A percentile compares a stretch with the other conserved stretches of the same genome.
Conservation (phyloP, 2,797 vertebrate genomes). For the Melanotaenia pygmaea region DNA sequence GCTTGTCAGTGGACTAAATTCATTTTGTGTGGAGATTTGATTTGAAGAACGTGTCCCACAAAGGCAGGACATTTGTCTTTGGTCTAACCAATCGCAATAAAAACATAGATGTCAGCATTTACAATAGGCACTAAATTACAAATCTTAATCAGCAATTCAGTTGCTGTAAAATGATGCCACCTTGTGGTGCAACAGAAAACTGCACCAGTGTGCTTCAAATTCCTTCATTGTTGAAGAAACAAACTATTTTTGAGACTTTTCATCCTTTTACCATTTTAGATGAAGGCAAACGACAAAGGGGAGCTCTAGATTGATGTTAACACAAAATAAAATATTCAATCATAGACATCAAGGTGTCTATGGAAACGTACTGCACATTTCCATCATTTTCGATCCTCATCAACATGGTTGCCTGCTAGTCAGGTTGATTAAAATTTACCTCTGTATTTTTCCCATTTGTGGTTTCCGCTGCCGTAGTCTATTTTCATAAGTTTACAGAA, state of each 20-base stretch:
- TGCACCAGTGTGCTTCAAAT: background rate
- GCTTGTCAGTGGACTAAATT: background rate
- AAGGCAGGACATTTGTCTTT: too few relatives aligned
- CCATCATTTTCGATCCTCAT: background rate
- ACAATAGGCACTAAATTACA: too few relatives aligned
- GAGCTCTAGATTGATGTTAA: background rate
- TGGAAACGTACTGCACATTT: background rate
- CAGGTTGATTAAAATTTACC: background rate
- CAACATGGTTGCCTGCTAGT: background rate
- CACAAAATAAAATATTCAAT: background rate
- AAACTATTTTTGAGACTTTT: background rate
- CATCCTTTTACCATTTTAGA: too few relatives aligned
- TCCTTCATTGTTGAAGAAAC: background rate
- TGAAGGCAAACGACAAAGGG: background rate
- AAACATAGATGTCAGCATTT: too few relatives aligned
- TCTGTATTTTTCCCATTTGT: background rate
- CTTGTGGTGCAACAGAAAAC: slow-evolving; percentile 52
- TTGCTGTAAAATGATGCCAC: slow-evolving; percentile 44
- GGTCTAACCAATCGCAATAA: too few relatives aligned
- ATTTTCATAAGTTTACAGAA: background rate
- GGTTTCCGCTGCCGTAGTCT: background rate
- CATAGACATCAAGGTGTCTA: background rate
- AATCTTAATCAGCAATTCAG: background rate
- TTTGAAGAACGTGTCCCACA: too few relatives aligned
- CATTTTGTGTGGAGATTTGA: background rate